phyloP scores from a whole-genome alignment of 2,888 invertebrate species.

The Mythimna pallens region DNA sequence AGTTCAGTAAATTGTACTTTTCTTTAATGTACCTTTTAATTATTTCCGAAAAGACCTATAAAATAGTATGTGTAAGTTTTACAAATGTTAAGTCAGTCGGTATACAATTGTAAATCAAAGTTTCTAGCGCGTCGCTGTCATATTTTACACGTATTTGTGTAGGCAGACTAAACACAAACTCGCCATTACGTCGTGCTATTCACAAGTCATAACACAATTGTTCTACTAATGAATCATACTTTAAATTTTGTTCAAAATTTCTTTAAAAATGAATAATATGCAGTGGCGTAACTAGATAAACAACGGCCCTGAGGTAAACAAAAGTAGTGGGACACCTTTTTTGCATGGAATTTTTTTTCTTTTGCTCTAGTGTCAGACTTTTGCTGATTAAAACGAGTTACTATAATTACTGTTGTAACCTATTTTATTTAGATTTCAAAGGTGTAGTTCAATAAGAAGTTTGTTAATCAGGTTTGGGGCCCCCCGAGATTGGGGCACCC shows the following conservation, averaged over 20 bases:
- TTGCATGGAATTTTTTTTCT: too few relatives aligned
- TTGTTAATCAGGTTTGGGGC: too few relatives aligned
- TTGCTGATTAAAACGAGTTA: too few relatives aligned
- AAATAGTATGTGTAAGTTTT: background rate
- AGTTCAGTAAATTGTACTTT: background rate
- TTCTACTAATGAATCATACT: conserved; percentile 53
- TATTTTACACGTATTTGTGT: conserved; percentile 9
- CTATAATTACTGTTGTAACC: too few relatives aligned
- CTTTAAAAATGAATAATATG: conserved; percentile 30
- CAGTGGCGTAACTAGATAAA: too few relatives aligned
- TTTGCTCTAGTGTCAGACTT: too few relatives aligned
- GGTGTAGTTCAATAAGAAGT: too few relatives aligned
- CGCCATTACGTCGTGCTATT: conserved; percentile 24
- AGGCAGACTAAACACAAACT: conserved; percentile 35
- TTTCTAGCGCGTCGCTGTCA: conserved; percentile 10
- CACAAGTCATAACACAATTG: conserved; percentile 39
- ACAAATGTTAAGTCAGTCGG: background rate
- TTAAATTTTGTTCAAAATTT: conserved; percentile 29
- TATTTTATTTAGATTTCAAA: too few relatives aligned
- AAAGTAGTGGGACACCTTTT: too few relatives aligned
- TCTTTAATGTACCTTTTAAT: background rate
- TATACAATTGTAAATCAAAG: background rate
- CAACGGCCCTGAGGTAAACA: too few relatives aligned
- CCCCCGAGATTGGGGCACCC: too few relatives aligned
- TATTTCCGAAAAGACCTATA: background rate